These are phyloP conservation scores for Aphelenchoides besseyi DNA, from an alignment of 1,140 invertebrate genomes.

Conservation along the genomic window DNA sequence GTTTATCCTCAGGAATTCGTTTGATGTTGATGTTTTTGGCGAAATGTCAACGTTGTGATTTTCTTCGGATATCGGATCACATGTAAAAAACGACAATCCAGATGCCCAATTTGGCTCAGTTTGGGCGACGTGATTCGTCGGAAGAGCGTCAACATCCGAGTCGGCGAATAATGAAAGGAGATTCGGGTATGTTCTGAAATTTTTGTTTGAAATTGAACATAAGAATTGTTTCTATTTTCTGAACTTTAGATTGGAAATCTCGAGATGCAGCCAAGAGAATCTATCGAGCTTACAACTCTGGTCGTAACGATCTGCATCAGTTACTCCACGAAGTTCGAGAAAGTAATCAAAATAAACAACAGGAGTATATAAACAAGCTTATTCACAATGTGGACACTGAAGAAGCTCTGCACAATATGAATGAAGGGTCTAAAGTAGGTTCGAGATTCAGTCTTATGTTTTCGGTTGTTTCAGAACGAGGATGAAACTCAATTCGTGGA, in stretches of 20 bases:
- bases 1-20: background rate
- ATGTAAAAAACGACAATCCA: no score
- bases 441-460: background rate
- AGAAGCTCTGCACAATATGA: slow-evolving; percentile 16
- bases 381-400: slow-evolving; percentile 32
- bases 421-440: slow-evolving; percentile 4
- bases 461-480: background rate
- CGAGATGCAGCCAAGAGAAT: slow-evolving; percentile 29
- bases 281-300: slow-evolving; percentile 23
- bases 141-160: background rate
- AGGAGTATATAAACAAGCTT: slow-evolving; percentile 34
- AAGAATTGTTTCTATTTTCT: background rate
- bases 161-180: background rate
- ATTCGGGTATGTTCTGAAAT: background rate
- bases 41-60: background rate
- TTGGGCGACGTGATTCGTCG: slow-evolving; percentile 9
- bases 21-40: background rate
- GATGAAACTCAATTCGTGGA: slow-evolving; percentile 40
- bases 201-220: background rate
- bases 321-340: slow-evolving; percentile 34
- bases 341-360: slow-evolving; percentile 27
- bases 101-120: background rate
- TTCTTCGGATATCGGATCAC: no score
- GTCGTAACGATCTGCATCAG: slow-evolving; percentile 26
- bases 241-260: slow-evolving; percentile 28